These are phyloP conservation scores for Mus pahari DNA, from an alignment of 2,113 vertebrate species.

Conservation along the genomic window DNA sequence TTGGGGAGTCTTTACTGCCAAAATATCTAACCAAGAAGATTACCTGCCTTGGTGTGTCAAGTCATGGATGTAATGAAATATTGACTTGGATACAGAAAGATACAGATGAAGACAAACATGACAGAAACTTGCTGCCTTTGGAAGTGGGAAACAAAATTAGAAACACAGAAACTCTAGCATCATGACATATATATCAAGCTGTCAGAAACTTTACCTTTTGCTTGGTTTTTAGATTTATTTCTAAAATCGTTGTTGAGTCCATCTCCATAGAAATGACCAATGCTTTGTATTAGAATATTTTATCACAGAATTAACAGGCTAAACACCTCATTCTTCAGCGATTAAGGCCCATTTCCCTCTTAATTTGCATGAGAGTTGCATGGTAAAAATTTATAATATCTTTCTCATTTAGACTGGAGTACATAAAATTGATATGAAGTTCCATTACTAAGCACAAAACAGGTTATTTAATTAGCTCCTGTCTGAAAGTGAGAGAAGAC, in stretches of 20 bases:
- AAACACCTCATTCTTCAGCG: conserved; percentile 69
- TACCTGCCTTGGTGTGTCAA: conserved; percentile 1
- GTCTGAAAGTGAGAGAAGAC: conserved; percentile 51
- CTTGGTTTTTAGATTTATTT: conserved; percentile 48
- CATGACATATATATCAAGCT: accelerated
- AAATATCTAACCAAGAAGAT: background rate
- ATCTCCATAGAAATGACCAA: conserved; percentile 57
- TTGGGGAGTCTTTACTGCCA: background rate
- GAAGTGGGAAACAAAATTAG: background rate
- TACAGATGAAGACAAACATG: background rate
- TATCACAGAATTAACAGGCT: conserved; percentile 66
- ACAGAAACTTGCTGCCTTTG: background rate
- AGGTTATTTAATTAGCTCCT: conserved; percentile 51
- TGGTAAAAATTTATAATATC: conserved; percentile 34
- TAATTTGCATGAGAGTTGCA: conserved; percentile 64
- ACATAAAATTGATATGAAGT: conserved; percentile 22
- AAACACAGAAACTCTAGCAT: background rate
- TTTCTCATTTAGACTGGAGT: background rate
- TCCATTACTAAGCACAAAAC: conserved; percentile 41
- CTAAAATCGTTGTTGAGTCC: background rate
- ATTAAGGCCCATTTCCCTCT: conserved; percentile 68
- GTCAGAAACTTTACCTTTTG: background rate
- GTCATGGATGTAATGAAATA: background rate
- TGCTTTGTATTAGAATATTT: conserved; percentile 58
- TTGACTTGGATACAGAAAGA: background rate